These are phyloP conservation scores for Scolanthus callimorphus DNA, from an alignment of 92 coral and sea anemone genomes.

Conservation along the genomic window DNA sequence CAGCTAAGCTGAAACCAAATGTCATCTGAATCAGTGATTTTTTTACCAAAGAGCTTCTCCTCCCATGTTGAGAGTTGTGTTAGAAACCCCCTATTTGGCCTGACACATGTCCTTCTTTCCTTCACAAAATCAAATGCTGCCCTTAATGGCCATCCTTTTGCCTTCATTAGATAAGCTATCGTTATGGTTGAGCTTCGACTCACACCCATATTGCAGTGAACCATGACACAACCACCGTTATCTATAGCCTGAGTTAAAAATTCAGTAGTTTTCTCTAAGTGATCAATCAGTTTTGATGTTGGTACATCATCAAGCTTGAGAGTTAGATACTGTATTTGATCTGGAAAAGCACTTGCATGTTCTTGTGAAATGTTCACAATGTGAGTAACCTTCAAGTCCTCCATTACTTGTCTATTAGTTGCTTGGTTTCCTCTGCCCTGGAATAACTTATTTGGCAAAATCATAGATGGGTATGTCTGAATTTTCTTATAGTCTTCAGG, in stretches of 20 bases:
- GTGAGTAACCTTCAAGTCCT: conserved; percentile 75
- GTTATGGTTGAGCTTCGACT: conserved; percentile 93
- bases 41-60: conserved; percentile 63
- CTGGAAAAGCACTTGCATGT: conserved; percentile 86
- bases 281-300: conserved; percentile 64
- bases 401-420: conserved; percentile 55
- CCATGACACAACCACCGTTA: conserved; percentile 77
- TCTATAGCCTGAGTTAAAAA: conserved; percentile 65
- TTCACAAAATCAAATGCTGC: conserved; percentile 79
- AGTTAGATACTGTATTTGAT: conserved; percentile 69
- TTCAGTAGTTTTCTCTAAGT: conserved; percentile 65
- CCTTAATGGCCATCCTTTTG: conserved; percentile 71
- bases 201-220: conserved; percentile 95
- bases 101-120: conserved; percentile 76
- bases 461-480: conserved; percentile 76
- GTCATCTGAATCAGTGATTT: conserved; percentile 83
- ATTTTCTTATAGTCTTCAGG: conserved; percentile 55
- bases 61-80: conserved; percentile 86
- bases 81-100: conserved; percentile 91
- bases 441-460: conserved; percentile 70
- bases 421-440: conserved; percentile 98
- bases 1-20: conserved; percentile 62
- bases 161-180: conserved; percentile 83
- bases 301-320: conserved; percentile 91
- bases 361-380: conserved; percentile 84